A percentile compares a stretch with the other conserved stretches of the same genome.
Evolutionary conservation across 2,797 vertebrate species (phyloP).

Genomic region (Lacerta agilis): DNA sequence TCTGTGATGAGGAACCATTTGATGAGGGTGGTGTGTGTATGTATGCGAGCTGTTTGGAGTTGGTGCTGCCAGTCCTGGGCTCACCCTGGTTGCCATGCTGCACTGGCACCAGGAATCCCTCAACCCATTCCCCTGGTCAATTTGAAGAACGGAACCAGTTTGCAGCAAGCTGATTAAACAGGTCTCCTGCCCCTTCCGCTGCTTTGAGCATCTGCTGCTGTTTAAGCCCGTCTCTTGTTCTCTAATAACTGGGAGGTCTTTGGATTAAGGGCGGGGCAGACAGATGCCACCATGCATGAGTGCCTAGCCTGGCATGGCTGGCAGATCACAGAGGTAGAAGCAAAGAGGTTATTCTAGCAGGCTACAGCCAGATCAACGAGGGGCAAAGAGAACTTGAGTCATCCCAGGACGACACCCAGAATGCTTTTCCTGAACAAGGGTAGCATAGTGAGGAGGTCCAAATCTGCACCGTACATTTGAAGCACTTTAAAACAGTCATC

Average conservation of each 20-base stretch:
- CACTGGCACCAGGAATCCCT: neutral
- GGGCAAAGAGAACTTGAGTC: neutral
- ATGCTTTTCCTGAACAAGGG: neutral
- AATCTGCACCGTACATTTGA: no score
- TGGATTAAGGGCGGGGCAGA: neutral
- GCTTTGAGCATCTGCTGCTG: neutral
- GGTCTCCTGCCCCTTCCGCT: neutral
- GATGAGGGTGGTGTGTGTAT: no score
- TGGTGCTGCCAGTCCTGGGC: neutral
- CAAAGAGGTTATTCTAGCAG: no score
- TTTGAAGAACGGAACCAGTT: neutral
- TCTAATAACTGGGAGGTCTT: neutral
- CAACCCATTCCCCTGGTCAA: no score
- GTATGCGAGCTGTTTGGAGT: no score
- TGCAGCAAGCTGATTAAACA: neutral
- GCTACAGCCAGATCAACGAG: no score
- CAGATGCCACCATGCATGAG: neutral
- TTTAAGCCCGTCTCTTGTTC: neutral
- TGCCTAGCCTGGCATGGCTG: neutral
- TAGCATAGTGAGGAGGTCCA: no score
- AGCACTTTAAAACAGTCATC: no score
- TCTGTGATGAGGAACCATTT: no score
- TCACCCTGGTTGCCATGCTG: neutral
- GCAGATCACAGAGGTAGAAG: no score
- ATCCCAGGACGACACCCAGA: neutral